A percentile compares a stretch with the other conserved stretches of the same genome.
These are phyloP conservation scores for Syrista parreyssii DNA, from an alignment of 2,888 invertebrate genomes.

Conservation along the genomic window DNA sequence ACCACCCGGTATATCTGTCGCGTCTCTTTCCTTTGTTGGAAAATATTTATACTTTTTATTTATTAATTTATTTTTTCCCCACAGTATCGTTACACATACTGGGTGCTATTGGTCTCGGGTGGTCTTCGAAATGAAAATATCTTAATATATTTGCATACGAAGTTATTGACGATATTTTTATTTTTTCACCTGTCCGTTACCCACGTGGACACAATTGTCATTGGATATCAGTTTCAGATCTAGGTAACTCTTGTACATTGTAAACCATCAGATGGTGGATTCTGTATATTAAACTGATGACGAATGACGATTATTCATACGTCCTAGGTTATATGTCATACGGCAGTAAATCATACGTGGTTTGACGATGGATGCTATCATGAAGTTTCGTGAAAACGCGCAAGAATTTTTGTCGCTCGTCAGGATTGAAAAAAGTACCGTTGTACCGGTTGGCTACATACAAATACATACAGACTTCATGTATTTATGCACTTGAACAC, in stretches of 20 bases:
- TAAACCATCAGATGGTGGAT: background rate
- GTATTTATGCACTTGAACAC: background rate
- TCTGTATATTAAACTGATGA: background rate
- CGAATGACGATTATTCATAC: background rate
- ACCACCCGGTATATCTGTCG: background rate
- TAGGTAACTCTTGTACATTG: background rate
- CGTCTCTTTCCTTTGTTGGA: background rate
- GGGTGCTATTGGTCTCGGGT: too few species aligned
- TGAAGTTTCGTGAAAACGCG: background rate
- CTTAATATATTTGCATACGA: background rate
- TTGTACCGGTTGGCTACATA: background rate
- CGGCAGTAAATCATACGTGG: background rate
- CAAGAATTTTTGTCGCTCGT: background rate
- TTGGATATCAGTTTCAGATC: background rate
- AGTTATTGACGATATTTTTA: background rate
- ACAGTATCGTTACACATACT: background rate
- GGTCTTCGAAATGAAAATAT: too few species aligned
- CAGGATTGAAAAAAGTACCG: background rate
- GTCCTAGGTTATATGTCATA: background rate
- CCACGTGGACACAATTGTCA: background rate
- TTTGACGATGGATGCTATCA: background rate
- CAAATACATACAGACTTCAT: background rate
- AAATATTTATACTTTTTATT: background rate
- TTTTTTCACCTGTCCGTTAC: background rate
- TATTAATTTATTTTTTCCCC: background rate